Base-by-base conservation (phyloP, 2,888 invertebrate genomes). In the Zele albiditarsus region DNA sequence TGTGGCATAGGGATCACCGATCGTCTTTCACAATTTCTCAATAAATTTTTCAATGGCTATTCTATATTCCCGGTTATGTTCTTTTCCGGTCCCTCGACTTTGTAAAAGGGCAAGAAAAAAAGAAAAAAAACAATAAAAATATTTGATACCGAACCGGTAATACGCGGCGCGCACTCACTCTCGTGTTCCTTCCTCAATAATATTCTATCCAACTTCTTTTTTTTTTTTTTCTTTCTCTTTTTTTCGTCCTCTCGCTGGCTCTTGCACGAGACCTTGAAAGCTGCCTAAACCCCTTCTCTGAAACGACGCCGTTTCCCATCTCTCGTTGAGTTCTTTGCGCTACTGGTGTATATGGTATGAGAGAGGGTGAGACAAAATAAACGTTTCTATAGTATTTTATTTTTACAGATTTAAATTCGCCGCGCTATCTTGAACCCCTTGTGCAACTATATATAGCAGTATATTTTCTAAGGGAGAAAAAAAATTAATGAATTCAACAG, bases 1-100 rank as follows among this genome's bases (percentile, higher is more conserved):
- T 71, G 42, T 68, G 42, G 71, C 28, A 53, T 27, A 73, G 65
- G 73, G 77, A 73, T 73, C 76, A 78, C 69, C 80, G 81, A 84
- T 85, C 81, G 79, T 81, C 84, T 84, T 84, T 82, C 83, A 84
- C 82, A 79, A 84, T 85, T 85, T 85, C 82, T 85, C 82, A 82
- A 84, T 84, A 82, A 83, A 82, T 83, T 79, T 53, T 82, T 83
- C 81, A 82, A 83, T 83, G 77, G 81, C 75, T 79, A 72, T 73
- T 46, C n/a, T 53, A 69, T 68, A 58, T 38, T 28, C 38, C 28
- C 60, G 23, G 46, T 69, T 74, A 53, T 53, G 49, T 75, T 75
- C 58, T 74, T 70, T 70, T 67, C 33, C 60, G 58, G 65, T 74
- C 57, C 5, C 12, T 27, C 46, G 14, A 49, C 20, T 46, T 70